phyloP scores from a whole-genome alignment of 23 tunicate species.

The Halocynthia aurantium region DNA sequence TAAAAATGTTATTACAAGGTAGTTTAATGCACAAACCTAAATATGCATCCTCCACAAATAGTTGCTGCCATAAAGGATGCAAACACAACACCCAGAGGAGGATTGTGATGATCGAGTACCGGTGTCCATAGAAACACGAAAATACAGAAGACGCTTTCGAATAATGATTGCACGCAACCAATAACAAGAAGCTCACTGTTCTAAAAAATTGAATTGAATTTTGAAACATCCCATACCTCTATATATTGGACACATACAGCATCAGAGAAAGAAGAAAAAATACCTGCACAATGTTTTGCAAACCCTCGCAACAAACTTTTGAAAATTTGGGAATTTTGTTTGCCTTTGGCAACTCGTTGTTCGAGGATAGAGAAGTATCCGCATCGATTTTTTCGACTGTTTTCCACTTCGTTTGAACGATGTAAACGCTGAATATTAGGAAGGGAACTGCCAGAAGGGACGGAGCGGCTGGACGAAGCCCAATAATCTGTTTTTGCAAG shows the following conservation, averaged over 20 bases:
- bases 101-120: constrained; percentile 89
- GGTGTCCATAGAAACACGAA: constrained; percentile 99
- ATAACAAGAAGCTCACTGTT: constrained; percentile 39
- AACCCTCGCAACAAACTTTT: constrained; percentile 18
- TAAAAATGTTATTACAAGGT: no score
- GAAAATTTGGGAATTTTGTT: neutral
- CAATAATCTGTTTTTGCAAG: constrained; percentile 16
- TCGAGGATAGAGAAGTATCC: neutral
- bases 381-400: neutral
- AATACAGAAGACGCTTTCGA: constrained; percentile 85
- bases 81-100: constrained; percentile 96
- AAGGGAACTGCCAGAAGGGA: constrained; percentile 68
- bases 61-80: constrained; percentile 87
- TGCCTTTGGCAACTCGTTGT: neutral
- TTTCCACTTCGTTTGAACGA: constrained; percentile 46
- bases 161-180: constrained; percentile 78
- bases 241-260: neutral
- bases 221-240: neutral
- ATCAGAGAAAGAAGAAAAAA: neutral
- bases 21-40: constrained; percentile 14
- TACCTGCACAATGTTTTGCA: constrained; percentile 18
- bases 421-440: constrained; percentile 16
- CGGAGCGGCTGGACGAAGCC: constrained; percentile 79
- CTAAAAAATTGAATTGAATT: constrained; percentile 22
- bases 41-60: constrained; percentile 45